Conservation (phyloP, 2,113 vertebrate genomes). For the Myanophis thanlyinensis region DNA sequence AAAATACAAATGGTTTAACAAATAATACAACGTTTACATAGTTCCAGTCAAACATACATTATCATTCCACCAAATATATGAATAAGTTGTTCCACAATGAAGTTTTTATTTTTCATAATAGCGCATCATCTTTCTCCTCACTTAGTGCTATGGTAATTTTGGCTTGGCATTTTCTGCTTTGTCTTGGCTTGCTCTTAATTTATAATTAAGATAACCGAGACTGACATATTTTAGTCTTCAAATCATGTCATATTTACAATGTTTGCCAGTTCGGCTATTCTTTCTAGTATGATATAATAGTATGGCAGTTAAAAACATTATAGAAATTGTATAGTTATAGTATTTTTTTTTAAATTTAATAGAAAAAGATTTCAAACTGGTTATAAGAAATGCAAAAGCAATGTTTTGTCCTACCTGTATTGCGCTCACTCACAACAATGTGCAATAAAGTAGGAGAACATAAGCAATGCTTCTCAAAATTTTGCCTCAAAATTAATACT, state of each 20-base stretch:
- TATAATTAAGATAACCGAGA: background rate
- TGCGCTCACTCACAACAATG: constrained; percentile 48
- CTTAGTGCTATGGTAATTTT: background rate
- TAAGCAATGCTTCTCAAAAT: constrained; percentile 50
- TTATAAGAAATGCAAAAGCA: constrained; percentile 64
- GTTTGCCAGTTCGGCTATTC: background rate
- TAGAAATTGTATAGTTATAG: constrained; percentile 30
- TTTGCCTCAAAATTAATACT: constrained; percentile 8
- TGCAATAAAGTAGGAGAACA: constrained; percentile 44
- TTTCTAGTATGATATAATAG: background rate
- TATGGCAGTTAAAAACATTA: constrained; percentile 18
- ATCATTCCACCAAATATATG: background rate
- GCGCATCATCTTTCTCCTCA: background rate
- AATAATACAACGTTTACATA: background rate
- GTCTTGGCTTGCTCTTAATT: background rate
- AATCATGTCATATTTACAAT: background rate
- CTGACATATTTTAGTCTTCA: background rate
- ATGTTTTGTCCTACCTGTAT: constrained; percentile 59
- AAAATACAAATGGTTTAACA: background rate
- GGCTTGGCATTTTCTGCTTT: background rate
- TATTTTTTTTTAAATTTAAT: constrained; percentile 59
- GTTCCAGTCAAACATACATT: background rate
- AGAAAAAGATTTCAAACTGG: constrained; percentile 69
- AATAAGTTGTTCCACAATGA: background rate
- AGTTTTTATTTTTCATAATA: background rate